Conservation (phyloP, 2,797 vertebrate genomes). For the Malurus splendens region DNA sequence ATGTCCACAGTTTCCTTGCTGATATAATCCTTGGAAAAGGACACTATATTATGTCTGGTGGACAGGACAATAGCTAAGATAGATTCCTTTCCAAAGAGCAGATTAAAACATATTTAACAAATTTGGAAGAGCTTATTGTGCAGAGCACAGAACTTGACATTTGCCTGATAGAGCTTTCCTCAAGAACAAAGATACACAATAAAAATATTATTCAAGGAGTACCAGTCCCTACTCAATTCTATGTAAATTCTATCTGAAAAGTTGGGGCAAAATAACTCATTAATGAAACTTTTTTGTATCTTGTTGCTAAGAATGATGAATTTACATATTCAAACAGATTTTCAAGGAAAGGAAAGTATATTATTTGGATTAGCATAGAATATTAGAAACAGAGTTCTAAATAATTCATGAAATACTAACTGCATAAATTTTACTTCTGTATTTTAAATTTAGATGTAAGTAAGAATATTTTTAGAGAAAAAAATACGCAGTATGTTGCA, state of each 20-base stretch:
- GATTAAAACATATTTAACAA: conserved; percentile 20
- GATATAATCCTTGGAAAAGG: background rate
- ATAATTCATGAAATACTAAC: background rate
- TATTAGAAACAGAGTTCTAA: background rate
- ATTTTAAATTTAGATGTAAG: background rate
- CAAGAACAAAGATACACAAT: background rate
- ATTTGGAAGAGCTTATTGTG: conserved; percentile 6
- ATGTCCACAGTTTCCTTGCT: background rate
- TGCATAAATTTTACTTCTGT: background rate
- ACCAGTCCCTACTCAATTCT: background rate
- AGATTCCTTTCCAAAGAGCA: background rate
- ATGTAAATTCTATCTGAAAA: background rate
- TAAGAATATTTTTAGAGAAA: background rate
- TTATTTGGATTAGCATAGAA: background rate
- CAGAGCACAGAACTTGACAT: conserved; percentile 8
- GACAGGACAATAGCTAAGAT: background rate
- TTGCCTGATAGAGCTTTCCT: conserved; percentile 11
- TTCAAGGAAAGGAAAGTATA: background rate
- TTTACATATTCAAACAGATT: background rate
- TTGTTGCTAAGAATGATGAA: background rate
- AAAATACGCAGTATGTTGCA: background rate
- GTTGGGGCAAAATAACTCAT: background rate
- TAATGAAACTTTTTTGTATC: background rate
- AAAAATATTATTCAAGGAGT: background rate
- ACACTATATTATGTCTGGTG: background rate